A percentile compares a stretch with the other conserved stretches of the same genome.
phyloP scores from a whole-genome alignment of 2,113 vertebrate genomes.

The Antidorcas marsupialis region DNA sequence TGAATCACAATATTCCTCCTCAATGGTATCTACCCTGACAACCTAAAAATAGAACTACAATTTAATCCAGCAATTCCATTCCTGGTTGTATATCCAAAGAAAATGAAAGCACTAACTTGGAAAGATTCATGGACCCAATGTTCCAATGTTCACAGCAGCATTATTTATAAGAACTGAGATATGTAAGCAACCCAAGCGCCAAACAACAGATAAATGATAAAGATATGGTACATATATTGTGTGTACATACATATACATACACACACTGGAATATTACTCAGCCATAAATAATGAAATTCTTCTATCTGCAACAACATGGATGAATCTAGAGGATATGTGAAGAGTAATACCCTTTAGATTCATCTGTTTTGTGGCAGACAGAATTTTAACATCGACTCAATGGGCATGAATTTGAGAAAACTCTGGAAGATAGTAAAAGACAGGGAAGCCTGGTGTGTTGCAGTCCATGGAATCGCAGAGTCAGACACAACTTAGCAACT shows the following conservation, averaged over 20 bases:
- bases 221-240: background rate
- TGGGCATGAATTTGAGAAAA: background rate
- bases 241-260: background rate
- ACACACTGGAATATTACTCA: background rate
- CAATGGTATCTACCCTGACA: background rate
- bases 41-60: background rate
- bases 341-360: background rate
- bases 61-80: background rate
- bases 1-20: background rate
- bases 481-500: background rate
- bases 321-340: background rate
- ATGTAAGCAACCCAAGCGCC: background rate
- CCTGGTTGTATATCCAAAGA: background rate
- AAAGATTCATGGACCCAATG: background rate
- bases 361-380: background rate
- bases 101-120: background rate
- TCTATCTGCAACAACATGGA: background rate
- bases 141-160: background rate
- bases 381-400: background rate
- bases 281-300: background rate
- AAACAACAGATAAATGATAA: background rate
- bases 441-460: background rate
- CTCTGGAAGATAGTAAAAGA: background rate
- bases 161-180: background rate
- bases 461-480: accelerated